phyloP scores from a whole-genome alignment of 2,888 invertebrate genomes.

The Acrobasis repandana region DNA sequence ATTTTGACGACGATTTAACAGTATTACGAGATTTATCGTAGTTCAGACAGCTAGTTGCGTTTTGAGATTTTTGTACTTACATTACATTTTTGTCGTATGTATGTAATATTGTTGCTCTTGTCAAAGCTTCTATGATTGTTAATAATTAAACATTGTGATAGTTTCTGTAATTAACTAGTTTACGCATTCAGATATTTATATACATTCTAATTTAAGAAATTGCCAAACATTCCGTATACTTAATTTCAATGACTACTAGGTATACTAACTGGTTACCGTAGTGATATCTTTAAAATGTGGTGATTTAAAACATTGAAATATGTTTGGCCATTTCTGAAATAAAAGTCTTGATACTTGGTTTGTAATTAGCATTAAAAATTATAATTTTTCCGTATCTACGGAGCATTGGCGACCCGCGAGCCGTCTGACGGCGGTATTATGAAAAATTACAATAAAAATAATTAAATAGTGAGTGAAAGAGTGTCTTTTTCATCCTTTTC shows the following conservation, averaged over 20 bases:
- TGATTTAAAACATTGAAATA: background rate
- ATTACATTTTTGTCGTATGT: conserved; percentile 33
- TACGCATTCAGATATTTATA: conserved; percentile 44
- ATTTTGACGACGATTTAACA: conserved; percentile 56
- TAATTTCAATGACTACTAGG: background rate
- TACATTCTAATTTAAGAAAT: conserved; percentile 1
- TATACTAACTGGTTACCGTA: background rate
- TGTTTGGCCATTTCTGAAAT: conserved; percentile 10
- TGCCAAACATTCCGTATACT: background rate
- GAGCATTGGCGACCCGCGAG: conserved; percentile 56
- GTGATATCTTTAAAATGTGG: background rate
- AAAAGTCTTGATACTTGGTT: conserved; percentile 37
- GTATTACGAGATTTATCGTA: conserved; percentile 54
- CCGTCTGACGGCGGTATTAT: conserved; percentile 71
- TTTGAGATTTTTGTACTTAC: conserved; percentile 30
- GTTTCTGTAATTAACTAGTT: conserved; percentile 49
- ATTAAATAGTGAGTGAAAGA: conserved; percentile 74
- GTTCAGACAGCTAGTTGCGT: conserved; percentile 33
- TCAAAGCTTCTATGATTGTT: conserved; percentile 73
- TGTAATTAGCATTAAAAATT: conserved; percentile 44
- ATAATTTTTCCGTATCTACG: conserved; percentile 51
- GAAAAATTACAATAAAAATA: conserved; percentile 82
- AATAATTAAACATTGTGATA: conserved; percentile 51
- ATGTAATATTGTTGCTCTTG: conserved; percentile 59
- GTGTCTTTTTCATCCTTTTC: conserved; percentile 38